phyloP scores from a whole-genome alignment of 2,888 invertebrate genomes.

The Copidosoma aretas region DNA sequence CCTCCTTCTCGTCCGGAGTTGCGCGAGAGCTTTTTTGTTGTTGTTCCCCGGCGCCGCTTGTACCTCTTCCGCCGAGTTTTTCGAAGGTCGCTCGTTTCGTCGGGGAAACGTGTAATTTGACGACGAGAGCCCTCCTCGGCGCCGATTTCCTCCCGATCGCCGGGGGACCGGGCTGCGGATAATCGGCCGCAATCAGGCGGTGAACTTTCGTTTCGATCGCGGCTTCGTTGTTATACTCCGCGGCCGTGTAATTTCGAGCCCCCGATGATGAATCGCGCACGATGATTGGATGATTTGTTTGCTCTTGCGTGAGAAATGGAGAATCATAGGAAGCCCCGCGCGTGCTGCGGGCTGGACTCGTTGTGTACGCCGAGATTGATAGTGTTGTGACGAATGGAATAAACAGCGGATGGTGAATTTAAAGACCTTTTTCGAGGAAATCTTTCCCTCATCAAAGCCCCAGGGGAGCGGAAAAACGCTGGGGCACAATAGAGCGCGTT shows the following conservation, averaged over 20 bases:
- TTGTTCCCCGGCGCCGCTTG: background rate
- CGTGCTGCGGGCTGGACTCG: too few species aligned
- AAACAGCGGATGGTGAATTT: too few species aligned
- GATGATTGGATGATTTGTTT: background rate
- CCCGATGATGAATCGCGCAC: background rate
- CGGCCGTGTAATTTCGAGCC: constrained; percentile 7
- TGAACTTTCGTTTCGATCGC: background rate
- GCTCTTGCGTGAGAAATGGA: background rate
- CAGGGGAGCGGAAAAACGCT: too few species aligned
- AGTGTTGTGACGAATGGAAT: too few species aligned
- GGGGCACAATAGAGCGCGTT: constrained; percentile 38
- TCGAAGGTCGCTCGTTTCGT: constrained; percentile 23
- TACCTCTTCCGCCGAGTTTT: background rate
- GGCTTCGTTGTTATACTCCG: constrained; percentile 1
- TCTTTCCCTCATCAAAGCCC: too few species aligned
- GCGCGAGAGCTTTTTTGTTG: background rate
- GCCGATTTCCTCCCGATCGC: constrained; percentile 20
- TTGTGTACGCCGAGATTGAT: too few species aligned
- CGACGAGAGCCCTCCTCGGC: constrained; percentile 10
- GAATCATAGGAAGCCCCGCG: too few species aligned
- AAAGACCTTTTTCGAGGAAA: too few species aligned
- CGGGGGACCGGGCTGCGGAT: background rate
- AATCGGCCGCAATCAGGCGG: constrained; percentile 2
- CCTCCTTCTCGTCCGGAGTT: background rate
- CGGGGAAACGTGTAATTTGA: constrained; percentile 33